phyloP scores from a whole-genome alignment of 2,797 vertebrate species.

The Sylvilagus floridanus region DNA sequence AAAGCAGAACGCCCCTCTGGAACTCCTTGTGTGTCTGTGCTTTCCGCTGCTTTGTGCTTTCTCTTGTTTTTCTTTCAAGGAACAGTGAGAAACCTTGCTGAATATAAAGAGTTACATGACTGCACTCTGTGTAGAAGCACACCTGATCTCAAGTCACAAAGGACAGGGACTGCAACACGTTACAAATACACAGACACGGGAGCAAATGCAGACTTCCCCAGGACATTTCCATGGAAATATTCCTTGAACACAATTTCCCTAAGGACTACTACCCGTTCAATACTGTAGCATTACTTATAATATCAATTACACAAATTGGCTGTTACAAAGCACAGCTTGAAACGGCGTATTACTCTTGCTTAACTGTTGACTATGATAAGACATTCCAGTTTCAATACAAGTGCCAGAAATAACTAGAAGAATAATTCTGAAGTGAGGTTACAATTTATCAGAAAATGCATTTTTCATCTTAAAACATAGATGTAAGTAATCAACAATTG shows the following conservation, averaged over 20 bases:
- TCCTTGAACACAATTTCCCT: constrained; percentile 35
- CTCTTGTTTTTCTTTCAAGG: background rate
- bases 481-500: constrained; percentile 15
- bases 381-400: constrained; percentile 55
- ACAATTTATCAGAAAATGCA: constrained; percentile 23
- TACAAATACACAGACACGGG: background rate
- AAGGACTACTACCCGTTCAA: constrained; percentile 40
- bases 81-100: background rate
- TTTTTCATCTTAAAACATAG: constrained; percentile 55
- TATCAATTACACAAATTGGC: constrained; percentile 21
- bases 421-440: constrained; percentile 57
- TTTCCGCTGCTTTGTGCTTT: constrained; percentile 27
- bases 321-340: constrained; percentile 44
- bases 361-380: constrained; percentile 28
- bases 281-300: constrained; percentile 22
- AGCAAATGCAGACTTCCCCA: constrained; percentile 31
- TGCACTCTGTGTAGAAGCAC: constrained; percentile 9
- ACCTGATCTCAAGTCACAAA: constrained; percentile 40
- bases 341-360: constrained; percentile 10
- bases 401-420: constrained; percentile 52
- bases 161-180: background rate
- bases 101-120: background rate
- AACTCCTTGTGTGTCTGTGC: background rate
- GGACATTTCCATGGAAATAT: background rate
- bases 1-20: background rate